phyloP scores from a whole-genome alignment of 2,888 invertebrate species.

The Dioctria rufipes region DNA sequence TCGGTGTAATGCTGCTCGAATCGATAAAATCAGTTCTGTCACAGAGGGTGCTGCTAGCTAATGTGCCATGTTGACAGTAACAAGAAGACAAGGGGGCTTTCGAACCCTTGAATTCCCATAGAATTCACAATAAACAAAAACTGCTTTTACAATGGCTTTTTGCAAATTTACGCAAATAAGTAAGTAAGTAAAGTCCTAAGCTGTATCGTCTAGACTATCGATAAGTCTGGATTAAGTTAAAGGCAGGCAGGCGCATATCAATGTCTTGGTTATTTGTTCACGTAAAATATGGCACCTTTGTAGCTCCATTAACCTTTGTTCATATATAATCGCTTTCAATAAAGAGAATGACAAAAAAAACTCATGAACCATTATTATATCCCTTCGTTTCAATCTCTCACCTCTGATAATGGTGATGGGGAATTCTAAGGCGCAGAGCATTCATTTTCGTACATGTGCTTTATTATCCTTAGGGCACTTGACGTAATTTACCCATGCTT shows the following conservation, averaged over 20 bases:
- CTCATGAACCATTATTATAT: too few species aligned
- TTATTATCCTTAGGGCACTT: constrained; percentile 30
- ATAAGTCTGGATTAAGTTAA: neutral
- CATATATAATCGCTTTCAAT: too few species aligned
- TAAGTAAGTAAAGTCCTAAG: neutral
- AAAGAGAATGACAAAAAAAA: too few species aligned
- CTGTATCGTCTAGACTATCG: neutral
- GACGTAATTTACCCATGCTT: constrained; percentile 37
- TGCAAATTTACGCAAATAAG: neutral
- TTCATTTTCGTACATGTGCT: neutral
- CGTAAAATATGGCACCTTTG: too few species aligned
- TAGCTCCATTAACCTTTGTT: too few species aligned
- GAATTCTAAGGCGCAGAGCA: neutral
- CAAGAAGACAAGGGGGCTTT: neutral
- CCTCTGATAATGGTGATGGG: too few species aligned
- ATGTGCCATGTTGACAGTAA: constrained; percentile 7
- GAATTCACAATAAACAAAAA: too few species aligned
- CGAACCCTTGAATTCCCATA: too few species aligned
- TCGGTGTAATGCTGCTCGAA: constrained; percentile 23
- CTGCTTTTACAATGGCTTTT: too few species aligned
- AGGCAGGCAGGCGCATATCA: too few species aligned
- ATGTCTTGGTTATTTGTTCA: too few species aligned
- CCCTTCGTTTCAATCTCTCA: too few species aligned
- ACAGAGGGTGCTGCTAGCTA: neutral
- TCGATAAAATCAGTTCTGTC: constrained; percentile 32